Evolutionary conservation across 2,797 vertebrate genomes (phyloP).

Genomic region (Natrix natrix): DNA sequence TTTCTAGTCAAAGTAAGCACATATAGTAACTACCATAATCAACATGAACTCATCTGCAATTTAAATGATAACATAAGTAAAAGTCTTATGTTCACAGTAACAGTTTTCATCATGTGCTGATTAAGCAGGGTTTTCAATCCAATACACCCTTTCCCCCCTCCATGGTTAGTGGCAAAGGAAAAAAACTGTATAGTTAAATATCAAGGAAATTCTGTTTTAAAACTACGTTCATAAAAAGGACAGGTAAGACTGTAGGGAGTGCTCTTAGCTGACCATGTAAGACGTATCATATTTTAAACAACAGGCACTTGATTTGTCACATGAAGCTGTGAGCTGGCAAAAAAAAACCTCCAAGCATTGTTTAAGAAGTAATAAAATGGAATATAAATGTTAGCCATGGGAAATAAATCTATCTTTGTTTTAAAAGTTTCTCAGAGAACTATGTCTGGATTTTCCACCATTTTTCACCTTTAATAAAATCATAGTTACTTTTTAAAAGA

Average conservation of each 20-base stretch:
- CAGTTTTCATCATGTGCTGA: slow-evolving; percentile 27
- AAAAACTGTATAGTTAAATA: background rate
- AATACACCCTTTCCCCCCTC: slow-evolving; percentile 3
- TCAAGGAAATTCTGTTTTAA: slow-evolving; percentile 17
- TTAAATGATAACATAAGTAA: slow-evolving; percentile 26
- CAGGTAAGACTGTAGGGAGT: slow-evolving; percentile 18
- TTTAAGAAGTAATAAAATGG: background rate
- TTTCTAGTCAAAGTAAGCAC: slow-evolving; percentile 25
- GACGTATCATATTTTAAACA: background rate
- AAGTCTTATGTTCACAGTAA: background rate
- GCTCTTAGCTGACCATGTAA: slow-evolving; percentile 1
- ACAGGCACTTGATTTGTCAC: slow-evolving; percentile 4
- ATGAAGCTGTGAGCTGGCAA: background rate
- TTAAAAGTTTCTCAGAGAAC: background rate
- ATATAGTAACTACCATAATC: background rate
- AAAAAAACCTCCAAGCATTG: background rate
- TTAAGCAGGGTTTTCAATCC: slow-evolving; percentile 34
- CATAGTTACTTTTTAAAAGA: background rate
- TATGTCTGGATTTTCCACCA: background rate
- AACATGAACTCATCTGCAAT: background rate
- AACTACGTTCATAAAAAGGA: slow-evolving; percentile 5
- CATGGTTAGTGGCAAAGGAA: background rate
- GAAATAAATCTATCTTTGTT: rapidly evolving
- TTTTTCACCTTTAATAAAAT: background rate
- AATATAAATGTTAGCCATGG: background rate